phyloP scores from a whole-genome alignment of 2,888 invertebrate species.

The Nomada goodeniana region DNA sequence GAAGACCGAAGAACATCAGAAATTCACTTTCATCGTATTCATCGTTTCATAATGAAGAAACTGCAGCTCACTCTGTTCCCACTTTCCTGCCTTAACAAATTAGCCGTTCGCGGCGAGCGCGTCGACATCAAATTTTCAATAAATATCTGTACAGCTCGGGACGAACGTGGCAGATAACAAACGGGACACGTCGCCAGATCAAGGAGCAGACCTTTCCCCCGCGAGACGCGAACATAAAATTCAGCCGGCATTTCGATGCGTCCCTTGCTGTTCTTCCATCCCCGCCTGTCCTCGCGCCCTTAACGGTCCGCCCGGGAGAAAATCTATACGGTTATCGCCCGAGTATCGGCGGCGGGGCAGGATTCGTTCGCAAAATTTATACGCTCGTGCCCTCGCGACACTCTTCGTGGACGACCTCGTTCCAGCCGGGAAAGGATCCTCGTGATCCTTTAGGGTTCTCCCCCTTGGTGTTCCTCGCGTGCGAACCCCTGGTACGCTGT shows the following conservation, averaged over 20 bases:
- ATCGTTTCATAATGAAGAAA: too few species aligned
- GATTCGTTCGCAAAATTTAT: slow-evolving; percentile 39
- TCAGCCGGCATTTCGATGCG: slow-evolving; percentile 11
- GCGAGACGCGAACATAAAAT: too few species aligned
- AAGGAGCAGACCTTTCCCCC: too few species aligned
- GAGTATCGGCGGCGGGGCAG: slow-evolving; percentile 20
- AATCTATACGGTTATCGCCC: neutral
- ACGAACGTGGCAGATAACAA: too few species aligned
- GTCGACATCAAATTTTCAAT: too few species aligned
- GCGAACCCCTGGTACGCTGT: neutral
- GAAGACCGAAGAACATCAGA: too few species aligned
- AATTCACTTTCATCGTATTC: too few species aligned
- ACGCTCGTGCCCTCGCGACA: slow-evolving; percentile 9
- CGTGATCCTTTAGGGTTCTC: neutral
- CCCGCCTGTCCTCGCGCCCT: neutral
- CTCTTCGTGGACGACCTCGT: slow-evolving; percentile 27
- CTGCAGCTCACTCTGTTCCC: too few species aligned
- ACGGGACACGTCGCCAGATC: too few species aligned
- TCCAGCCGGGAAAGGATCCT: slow-evolving; percentile 14
- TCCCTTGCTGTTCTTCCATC: slow-evolving; percentile 12
- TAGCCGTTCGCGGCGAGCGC: too few species aligned
- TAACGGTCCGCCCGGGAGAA: slow-evolving; percentile 23
- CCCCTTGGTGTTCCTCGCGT: neutral
- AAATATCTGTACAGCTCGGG: too few species aligned
- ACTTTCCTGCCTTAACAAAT: too few species aligned